These are phyloP conservation scores for Euura lappo DNA, from an alignment of 1,140 invertebrate species.

Conservation along the genomic window DNA sequence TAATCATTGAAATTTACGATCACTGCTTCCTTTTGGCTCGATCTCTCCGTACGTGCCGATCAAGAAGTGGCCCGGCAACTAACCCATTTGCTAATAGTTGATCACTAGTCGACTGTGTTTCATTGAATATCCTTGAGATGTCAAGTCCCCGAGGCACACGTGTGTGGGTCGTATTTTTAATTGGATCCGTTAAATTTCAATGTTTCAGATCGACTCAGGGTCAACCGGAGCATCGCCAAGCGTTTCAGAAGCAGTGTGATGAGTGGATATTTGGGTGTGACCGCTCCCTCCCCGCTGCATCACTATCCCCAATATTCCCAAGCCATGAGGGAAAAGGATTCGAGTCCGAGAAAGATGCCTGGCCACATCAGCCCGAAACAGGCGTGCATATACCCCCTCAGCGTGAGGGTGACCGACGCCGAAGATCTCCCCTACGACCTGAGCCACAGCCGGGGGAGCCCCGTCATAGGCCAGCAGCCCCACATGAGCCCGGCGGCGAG, in stretches of 20 bases:
- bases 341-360: slow-evolving; percentile 77
- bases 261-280: slow-evolving; percentile 56
- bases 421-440: slow-evolving; percentile 67
- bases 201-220: slow-evolving; percentile 30
- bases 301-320: slow-evolving; percentile 54
- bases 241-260: slow-evolving; percentile 55
- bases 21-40: neutral
- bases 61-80: neutral
- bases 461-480: slow-evolving; percentile 44
- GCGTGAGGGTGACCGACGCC: slow-evolving; percentile 62
- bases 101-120: too few species aligned
- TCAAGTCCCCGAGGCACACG: too few species aligned
- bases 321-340: slow-evolving; percentile 81
- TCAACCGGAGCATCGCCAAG: slow-evolving; percentile 28
- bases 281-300: slow-evolving; percentile 53
- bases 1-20: slow-evolving; percentile 5
- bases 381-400: slow-evolving; percentile 72
- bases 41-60: neutral
- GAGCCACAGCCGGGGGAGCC: slow-evolving; percentile 49
- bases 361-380: slow-evolving; percentile 74
- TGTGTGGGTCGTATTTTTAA: too few species aligned
- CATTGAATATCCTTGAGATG: too few species aligned
- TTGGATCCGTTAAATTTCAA: neutral
- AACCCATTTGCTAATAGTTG: too few species aligned
- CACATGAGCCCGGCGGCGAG: slow-evolving; percentile 64